Evolutionary conservation across 2,797 vertebrate genomes (phyloP).

Genomic region (Pantherophis vulpinus): DNA sequence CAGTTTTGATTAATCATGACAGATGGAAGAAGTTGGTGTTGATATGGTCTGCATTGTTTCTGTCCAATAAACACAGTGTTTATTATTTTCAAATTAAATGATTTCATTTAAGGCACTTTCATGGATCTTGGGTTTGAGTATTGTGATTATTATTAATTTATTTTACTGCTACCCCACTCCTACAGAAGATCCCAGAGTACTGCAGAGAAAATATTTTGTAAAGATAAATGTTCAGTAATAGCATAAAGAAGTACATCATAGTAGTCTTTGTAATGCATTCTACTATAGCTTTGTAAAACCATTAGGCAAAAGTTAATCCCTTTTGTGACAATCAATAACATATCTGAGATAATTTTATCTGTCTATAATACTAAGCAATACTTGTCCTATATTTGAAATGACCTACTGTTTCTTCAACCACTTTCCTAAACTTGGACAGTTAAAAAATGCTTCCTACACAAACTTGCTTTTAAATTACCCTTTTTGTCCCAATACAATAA

Average conservation of each 20-base stretch:
- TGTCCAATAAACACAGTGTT: constrained; percentile 31
- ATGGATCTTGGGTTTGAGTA: constrained; percentile 4
- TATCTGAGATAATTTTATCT: neutral
- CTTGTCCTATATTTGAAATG: neutral
- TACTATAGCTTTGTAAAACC: neutral
- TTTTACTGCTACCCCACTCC: neutral
- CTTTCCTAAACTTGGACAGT: neutral
- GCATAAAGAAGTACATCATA: neutral
- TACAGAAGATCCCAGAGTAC: neutral
- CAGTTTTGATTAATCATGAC: constrained; percentile 6
- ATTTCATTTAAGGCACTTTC: neutral
- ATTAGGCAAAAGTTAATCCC: neutral
- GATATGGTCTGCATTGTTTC: constrained; percentile 46
- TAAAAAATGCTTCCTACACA: neutral
- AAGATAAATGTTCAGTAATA: neutral
- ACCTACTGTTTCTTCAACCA: neutral
- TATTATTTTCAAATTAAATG: constrained; percentile 18
- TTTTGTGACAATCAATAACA: neutral
- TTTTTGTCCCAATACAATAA: neutral
- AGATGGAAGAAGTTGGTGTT: constrained; percentile 26
- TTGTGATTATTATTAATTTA: neutral
- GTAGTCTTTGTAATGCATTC: neutral
- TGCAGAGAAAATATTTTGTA: neutral
- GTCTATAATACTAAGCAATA: neutral
- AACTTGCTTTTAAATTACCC: neutral